These are phyloP conservation scores for Vollenhovia emeryi DNA, from an alignment of 1,140 invertebrate species.

Conservation along the genomic window DNA sequence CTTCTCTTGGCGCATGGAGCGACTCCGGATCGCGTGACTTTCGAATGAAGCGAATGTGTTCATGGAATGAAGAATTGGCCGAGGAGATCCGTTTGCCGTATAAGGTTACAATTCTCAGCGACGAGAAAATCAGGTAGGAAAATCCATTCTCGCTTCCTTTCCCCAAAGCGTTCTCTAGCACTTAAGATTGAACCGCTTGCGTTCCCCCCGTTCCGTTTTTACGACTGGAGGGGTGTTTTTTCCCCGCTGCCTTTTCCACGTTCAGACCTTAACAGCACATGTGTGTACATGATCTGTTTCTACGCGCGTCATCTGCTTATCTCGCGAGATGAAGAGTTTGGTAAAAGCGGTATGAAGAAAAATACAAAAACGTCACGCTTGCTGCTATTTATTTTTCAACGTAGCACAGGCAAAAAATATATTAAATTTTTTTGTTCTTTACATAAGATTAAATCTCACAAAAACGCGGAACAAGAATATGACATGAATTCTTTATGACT, in stretches of 20 bases:
- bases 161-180: constrained; percentile 2
- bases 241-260: background rate
- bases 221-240: constrained; percentile 30
- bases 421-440: background rate
- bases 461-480: background rate
- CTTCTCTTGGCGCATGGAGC: background rate
- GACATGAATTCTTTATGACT: background rate
- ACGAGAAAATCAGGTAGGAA: constrained; percentile 47
- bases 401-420: background rate
- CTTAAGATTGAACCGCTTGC: constrained; percentile 46
- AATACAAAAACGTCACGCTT: background rate
- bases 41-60: constrained; percentile 39
- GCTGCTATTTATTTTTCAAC: background rate
- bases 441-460: background rate
- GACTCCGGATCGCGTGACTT: constrained; percentile 3
- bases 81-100: background rate
- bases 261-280: background rate
- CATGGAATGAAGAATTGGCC: constrained; percentile 49
- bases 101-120: constrained; percentile 4
- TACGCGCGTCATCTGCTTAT: constrained; percentile 24
- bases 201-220: constrained; percentile 38
- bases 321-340: background rate
- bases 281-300: constrained; percentile 8
- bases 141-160: constrained; percentile 26
- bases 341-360: background rate